Conservation (phyloP, 1,140 invertebrate species). For the Magallana gigas region DNA sequence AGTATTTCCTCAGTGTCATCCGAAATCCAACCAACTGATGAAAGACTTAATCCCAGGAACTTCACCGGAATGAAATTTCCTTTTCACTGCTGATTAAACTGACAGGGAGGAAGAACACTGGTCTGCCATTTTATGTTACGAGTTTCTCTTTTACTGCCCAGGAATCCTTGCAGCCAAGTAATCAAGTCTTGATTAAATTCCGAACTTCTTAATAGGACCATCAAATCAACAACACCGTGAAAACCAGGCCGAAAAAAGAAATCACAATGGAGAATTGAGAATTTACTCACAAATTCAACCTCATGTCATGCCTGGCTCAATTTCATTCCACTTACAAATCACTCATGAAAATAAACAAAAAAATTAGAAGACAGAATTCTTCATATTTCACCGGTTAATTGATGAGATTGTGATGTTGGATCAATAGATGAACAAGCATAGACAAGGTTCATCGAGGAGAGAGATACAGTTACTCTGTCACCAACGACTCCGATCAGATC, state of each 20-base stretch:
- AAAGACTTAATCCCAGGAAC: conserved; percentile 6
- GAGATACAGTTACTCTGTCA: not conserved
- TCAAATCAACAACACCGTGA: not conserved
- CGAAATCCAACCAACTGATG: too few species aligned
- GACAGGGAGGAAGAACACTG: not conserved
- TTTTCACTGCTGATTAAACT: conserved; percentile 9
- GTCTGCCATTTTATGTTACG: not conserved
- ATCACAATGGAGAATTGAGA: not conserved
- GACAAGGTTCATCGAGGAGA: not conserved
- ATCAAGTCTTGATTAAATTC: conserved; percentile 32
- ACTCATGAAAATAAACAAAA: not conserved
- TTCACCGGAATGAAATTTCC: conserved; percentile 1
- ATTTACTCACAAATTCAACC: not conserved
- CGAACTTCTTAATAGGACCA: not conserved
- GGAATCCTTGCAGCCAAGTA: not conserved
- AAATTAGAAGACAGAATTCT: not conserved
- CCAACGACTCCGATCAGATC: not conserved
- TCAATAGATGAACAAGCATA: conserved; percentile 16
- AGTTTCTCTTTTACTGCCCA: not conserved
- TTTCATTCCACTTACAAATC: not conserved
- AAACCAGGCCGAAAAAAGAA: not conserved
- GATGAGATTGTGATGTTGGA: not conserved
- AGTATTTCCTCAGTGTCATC: too few species aligned
- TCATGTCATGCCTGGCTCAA: not conserved
- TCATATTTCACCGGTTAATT: conserved; percentile 1